Evolutionary conservation across 2,797 vertebrate species (phyloP), one percentile per base, ranked within the genome.

Genomic region (Anguilla megastoma): DNA sequence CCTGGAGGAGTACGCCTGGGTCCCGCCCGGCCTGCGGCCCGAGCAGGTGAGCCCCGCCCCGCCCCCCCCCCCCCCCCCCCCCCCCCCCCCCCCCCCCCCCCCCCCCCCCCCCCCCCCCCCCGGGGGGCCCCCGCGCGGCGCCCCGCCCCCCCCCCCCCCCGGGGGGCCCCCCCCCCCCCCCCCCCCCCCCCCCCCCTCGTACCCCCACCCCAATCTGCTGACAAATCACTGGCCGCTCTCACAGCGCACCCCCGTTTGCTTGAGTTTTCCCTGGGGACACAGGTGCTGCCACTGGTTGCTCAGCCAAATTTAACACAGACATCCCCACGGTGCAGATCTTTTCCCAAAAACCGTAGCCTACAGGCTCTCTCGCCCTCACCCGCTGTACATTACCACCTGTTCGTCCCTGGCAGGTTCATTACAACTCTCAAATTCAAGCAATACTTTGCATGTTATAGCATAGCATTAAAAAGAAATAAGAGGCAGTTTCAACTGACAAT

Each of bases 211-310:
- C 86, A 89, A 87, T 87, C 56, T 85, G 88, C 52, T 0, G 86
- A 87, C 85, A 87, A 94, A 92, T 95, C 92, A 92, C 91, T 82
- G 27, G 45, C 33, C 88, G 84, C 48, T 89, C 90, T 21, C 85
- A 24, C 18, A 76, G 21, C 86, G 86, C 33, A n/a, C 58, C 36
- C 89, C 82, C 89, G 89, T 86, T n/a, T 90, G 86, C 86, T 92
- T 63, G n/a, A 56, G 88, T 58, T 80, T 52, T 66, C 24, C 33
- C 16, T 56, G 30, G 66, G 30, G 50, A 36, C 84, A 80, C 93
- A 93, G 90, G 90, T 92, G 93, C 69, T 63, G 80, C 84, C 93
- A 92, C 84, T 91, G 88, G 88, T 74, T 18, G 30, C 88, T 94
- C 91, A 89, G 18, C 71, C 5, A 41, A 36, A 18, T 36, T 36